phyloP scores from a whole-genome alignment of 37 sponge, comb jelly and placozoan genomes.

The Amphimedon queenslandica region DNA sequence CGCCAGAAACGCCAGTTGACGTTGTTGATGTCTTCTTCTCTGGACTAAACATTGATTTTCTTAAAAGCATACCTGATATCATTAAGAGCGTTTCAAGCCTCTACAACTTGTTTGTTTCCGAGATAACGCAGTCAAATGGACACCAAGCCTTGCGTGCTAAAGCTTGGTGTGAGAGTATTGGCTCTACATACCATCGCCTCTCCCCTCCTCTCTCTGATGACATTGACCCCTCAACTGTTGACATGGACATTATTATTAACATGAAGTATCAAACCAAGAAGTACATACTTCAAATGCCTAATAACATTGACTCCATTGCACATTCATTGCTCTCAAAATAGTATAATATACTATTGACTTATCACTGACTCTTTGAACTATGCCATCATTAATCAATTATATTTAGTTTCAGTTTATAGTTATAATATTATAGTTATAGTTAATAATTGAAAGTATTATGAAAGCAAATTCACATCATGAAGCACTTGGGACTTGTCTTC shows the following conservation, averaged over 20 bases:
- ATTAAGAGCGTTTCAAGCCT: neutral
- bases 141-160: constrained; percentile 32
- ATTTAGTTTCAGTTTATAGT: no score
- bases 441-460: no score
- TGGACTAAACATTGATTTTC: neutral
- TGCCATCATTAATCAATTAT: no score
- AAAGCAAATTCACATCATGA: no score
- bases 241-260: constrained; percentile 1
- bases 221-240: neutral
- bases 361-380: no score
- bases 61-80: neutral
- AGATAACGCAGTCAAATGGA: constrained; percentile 36
- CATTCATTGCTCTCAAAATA: neutral
- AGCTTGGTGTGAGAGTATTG: constrained; percentile 37
- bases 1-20: constrained; percentile 1
- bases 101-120: constrained; percentile 20
- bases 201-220: constrained; percentile 6
- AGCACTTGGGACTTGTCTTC: no score
- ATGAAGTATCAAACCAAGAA: neutral
- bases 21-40: constrained; percentile 6
- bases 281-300: constrained; percentile 4
- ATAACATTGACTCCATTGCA: constrained; percentile 1
- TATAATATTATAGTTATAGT: no score
- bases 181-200: constrained; percentile 20
- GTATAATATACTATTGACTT: no score